These are phyloP conservation scores for Amiota mariae DNA, from an alignment of 2,888 invertebrate genomes.

Conservation along the genomic window DNA sequence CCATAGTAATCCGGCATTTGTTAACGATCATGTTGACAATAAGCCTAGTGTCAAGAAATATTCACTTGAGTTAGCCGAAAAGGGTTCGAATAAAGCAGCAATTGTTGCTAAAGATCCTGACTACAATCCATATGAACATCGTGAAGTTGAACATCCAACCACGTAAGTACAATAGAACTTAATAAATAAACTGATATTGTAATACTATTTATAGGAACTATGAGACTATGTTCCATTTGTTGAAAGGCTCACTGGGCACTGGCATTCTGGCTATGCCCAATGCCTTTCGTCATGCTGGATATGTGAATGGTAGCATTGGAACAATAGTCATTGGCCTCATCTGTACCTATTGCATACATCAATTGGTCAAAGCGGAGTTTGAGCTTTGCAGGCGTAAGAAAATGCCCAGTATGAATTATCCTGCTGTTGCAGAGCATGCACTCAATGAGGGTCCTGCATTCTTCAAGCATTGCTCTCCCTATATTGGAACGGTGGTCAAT, in stretches of 20 bases:
- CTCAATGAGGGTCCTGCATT: constrained; percentile 83
- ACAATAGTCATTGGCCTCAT: constrained; percentile 89
- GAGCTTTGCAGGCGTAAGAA: constrained; percentile 77
- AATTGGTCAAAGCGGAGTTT: constrained; percentile 79
- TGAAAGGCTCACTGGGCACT: constrained; percentile 95
- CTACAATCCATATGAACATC: constrained; percentile 82
- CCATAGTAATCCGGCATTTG: constrained; percentile 70
- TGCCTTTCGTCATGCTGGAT: constrained; percentile 80
- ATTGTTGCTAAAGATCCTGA: constrained; percentile 65
- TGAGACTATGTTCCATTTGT: constrained; percentile 90
- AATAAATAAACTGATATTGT: not conserved
- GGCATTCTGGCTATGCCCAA: constrained; percentile 91
- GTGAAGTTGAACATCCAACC: constrained; percentile 80
- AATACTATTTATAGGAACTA: constrained; percentile 80
- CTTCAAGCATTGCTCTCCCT: constrained; percentile 78
- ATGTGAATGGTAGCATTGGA: constrained; percentile 82
- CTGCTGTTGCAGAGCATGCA: constrained; percentile 85
- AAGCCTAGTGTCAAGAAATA: constrained; percentile 59
- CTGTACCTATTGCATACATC: constrained; percentile 95
- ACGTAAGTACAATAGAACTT: constrained; percentile 77
- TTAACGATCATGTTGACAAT: constrained; percentile 67
- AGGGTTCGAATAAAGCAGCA: constrained; percentile 57
- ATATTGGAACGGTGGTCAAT: constrained; percentile 81
- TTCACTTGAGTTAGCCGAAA: constrained; percentile 70
- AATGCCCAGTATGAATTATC: constrained; percentile 83